Evolutionary conservation across 2,888 invertebrate genomes (phyloP), one percentile per base, ranked within the genome.

Genomic region (Melieria crassipennis): DNA sequence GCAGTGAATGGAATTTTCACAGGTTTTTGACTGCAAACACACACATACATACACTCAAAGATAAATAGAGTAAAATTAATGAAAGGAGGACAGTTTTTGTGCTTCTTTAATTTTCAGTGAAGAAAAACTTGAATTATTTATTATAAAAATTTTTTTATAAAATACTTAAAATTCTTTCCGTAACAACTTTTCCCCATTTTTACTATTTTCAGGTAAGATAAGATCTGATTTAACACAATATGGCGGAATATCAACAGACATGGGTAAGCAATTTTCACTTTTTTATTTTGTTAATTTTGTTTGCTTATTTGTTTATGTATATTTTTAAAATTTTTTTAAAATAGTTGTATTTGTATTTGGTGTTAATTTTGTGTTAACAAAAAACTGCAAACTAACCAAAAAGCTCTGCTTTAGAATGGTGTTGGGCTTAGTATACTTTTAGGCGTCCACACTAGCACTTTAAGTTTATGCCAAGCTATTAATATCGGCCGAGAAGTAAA

Each of bases 151-250:
- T 5, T 42, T 5, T 30, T 7, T 42, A 11, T 42, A 58, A 11
- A 13, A 57, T n/a, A 58, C 58, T 43, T 58, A 58, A 7, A 11
- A 58, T 58, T 42, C 7, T 5, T 58, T 9, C 43, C 11, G 7
- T 5, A 58, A 30, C 42, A 58, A 30, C n/a, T 58, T 5, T 16
- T 50, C 0, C 45, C 65, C 72, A 66, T 55, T 68, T 6, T 72
- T 58, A 46, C 50, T 52, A 61, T 70, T 82, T 83, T 75, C 79
- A 84, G 84, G 84, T 84, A 84, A 84, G 84, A 84, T 84, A 84
- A 84, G 84, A 84, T 84, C 84, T 79, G 84, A 84, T 84, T 84
- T 84, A 83, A 84, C 84, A 83, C 84, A 84, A 83, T 84, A 84
- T 79, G 84, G 84, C 84, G 84, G 84, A 81, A 84, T 84, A 82